phyloP scores from a whole-genome alignment of 2,113 vertebrate species.

The Oncorhynchus clarkii region DNA sequence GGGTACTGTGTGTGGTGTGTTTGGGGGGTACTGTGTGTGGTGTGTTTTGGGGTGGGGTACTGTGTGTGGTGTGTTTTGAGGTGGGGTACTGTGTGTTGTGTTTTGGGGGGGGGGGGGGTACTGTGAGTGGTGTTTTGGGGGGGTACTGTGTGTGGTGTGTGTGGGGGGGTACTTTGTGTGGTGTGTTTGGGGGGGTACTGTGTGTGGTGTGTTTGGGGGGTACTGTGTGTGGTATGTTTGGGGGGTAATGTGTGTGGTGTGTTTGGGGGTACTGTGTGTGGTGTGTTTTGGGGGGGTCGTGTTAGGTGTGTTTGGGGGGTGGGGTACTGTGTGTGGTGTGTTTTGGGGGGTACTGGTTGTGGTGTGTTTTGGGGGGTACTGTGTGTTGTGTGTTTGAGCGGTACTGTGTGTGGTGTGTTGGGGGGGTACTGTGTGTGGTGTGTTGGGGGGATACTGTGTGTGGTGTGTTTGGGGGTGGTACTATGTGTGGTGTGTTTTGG shows the following conservation, averaged over 20 bases:
- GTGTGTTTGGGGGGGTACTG: background rate
- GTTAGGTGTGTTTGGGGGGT: no score
- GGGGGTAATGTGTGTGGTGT: background rate
- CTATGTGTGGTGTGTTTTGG: background rate
- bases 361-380: background rate
- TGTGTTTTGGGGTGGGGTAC: no score
- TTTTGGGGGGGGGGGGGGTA: no score
- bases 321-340: background rate
- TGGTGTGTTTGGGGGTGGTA: background rate
- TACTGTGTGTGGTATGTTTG: background rate
- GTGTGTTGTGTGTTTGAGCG: no score
- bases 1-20: no score
- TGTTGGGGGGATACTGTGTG: conserved; percentile 8
- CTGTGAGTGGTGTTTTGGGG: conserved; percentile 36
- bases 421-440: conserved; percentile 9
- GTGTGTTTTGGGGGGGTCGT: no score
- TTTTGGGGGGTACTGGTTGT: background rate
- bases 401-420: conserved; percentile 34
- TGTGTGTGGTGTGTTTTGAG: no score
- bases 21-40: no score
- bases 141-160: background rate
- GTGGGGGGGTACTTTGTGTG: conserved; percentile 12
- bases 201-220: background rate
- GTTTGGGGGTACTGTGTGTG: background rate
- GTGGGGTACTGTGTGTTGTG: no score